Conservation (phyloP, 2,888 invertebrate species). For the Sisyra terminalis region DNA sequence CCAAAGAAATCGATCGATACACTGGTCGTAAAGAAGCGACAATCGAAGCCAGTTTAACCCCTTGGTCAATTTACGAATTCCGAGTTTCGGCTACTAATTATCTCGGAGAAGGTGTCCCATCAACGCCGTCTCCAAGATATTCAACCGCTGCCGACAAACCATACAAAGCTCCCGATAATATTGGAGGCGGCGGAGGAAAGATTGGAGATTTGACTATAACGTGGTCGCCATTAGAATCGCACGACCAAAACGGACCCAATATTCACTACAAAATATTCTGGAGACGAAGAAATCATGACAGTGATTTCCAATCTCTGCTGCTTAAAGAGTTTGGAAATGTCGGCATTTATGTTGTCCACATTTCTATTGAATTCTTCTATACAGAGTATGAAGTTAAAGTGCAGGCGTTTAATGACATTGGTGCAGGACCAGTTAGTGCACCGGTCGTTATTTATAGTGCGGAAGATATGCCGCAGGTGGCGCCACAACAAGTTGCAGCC, state of each 20-base stretch:
- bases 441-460: slow-evolving; percentile 64
- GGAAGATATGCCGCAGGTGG: slow-evolving; percentile 83
- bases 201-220: slow-evolving; percentile 85
- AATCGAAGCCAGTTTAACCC: slow-evolving; percentile 54
- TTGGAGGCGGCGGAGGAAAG: slow-evolving; percentile 90
- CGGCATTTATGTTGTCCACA: slow-evolving; percentile 62
- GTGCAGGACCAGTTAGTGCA: slow-evolving; percentile 67
- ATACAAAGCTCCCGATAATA: slow-evolving; percentile 55
- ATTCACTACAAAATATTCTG: slow-evolving; percentile 84
- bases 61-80: slow-evolving; percentile 84
- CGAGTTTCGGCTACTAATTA: slow-evolving; percentile 75
- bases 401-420: slow-evolving; percentile 66
- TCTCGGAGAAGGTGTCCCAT: slow-evolving; percentile 59
- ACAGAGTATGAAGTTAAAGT: slow-evolving; percentile 75
- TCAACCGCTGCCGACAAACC: slow-evolving; percentile 71
- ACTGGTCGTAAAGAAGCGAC: slow-evolving; percentile 60
- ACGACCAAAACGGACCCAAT: slow-evolving; percentile 77
- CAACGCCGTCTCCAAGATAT: slow-evolving; percentile 71
- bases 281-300: slow-evolving; percentile 53
- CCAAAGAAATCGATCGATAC: slow-evolving; percentile 58
- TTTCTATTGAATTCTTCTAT: slow-evolving; percentile 57
- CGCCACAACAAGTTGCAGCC: slow-evolving; percentile 68
- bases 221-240: slow-evolving; percentile 62
- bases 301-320: slow-evolving; percentile 56
- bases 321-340: slow-evolving; percentile 59